phyloP scores from a whole-genome alignment of 2,888 invertebrate species.

The Platerodrilus igneus region DNA sequence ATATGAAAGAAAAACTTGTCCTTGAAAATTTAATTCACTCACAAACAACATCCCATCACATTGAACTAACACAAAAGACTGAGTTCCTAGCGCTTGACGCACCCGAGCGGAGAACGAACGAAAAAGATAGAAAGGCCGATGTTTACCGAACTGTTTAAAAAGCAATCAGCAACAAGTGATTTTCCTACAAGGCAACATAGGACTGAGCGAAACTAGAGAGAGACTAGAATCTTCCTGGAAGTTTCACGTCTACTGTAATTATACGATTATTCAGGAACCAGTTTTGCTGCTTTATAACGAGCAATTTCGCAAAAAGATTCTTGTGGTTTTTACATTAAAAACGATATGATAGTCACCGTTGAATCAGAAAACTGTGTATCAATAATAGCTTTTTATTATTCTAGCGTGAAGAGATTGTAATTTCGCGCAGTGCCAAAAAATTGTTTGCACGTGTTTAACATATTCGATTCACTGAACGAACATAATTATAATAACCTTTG shows the following conservation, averaged over 20 bases:
- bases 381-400: too few relatives aligned
- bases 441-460: too few relatives aligned
- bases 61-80: conserved; percentile 36
- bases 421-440: too few relatives aligned
- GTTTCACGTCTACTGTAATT: conserved; percentile 23
- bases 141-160: conserved; percentile 30
- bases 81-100: conserved; percentile 30
- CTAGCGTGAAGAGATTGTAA: too few relatives aligned
- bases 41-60: conserved; percentile 29
- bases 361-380: too few relatives aligned
- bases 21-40: conserved; percentile 35
- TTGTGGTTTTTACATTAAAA: conserved; percentile 26
- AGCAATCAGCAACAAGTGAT: conserved; percentile 42
- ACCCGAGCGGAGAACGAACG: conserved; percentile 9
- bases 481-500: too few relatives aligned
- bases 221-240: too few relatives aligned
- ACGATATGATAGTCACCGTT: too few relatives aligned
- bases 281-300: conserved; percentile 30
- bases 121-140: conserved; percentile 25
- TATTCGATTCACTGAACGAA: too few relatives aligned
- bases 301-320: conserved; percentile 31
- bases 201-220: conserved; percentile 13
- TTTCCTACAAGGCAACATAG: conserved; percentile 22
- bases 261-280: conserved; percentile 31
- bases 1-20: too few relatives aligned